Base-by-base conservation (phyloP, 2,797 vertebrate genomes). In the Gymnoscopelus braueri region DNA sequence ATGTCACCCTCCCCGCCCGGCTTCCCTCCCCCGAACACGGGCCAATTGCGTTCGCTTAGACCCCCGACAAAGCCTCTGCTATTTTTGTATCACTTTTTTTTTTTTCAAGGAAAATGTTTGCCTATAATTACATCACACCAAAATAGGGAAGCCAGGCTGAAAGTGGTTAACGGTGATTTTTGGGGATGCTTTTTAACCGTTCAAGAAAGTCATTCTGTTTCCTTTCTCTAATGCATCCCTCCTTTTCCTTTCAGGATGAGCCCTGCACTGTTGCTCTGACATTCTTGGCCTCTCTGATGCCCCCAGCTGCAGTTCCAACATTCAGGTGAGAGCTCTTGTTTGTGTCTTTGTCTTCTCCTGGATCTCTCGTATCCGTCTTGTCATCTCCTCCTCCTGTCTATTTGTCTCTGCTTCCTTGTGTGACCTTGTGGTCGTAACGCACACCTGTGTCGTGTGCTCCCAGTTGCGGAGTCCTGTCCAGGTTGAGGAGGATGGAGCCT, bases 221-320 rank as follows among this genome's bases (percentile, higher is more conserved):
- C 32, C 14, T 60, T 8, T 19, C 24, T 47, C 11, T 51, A 51
- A n/a, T 53, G 14, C 19, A 3, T 11, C 2, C 5, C 10, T 24
- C 0, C 29, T 79, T 60, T 60, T 2, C 75, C 50, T 72, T 63
- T 53, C 82, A 99, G 98, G 96, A 97, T 23, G 94, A 97, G 5
- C 93, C 94, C 56, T 96, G 95, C 64, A 86, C 79, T 8, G 89
- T 81, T 67, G 93, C 97, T 12, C 84, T 99, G 70, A 86, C 97
- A 47, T 93, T 96, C n/a, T 84, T 99, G 70, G 95, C 96, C 71
- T 97, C 97, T 26, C 93, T 96, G 57, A 90, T 99, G 92, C 95
- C 97, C 0, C 89, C 95, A 11, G 84, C 93, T 29, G 74, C 95
- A 6, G 87, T 97, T 75, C 95, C 95, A 63, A 90, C 94, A 1